These are phyloP conservation scores for Panonychus citri DNA, from an alignment of 1,140 invertebrate genomes.

Conservation along the genomic window DNA sequence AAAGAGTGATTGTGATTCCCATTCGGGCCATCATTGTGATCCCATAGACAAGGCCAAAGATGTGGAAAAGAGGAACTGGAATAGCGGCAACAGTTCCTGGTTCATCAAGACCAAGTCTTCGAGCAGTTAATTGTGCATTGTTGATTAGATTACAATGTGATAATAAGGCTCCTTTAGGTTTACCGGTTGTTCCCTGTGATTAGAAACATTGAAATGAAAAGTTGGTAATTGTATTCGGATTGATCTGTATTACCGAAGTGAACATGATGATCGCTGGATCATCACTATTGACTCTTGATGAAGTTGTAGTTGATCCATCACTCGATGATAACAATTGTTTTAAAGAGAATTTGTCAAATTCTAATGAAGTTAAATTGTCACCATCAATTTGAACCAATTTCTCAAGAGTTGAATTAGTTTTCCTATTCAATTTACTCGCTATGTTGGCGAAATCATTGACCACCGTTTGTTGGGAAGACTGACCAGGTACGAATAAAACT, in stretches of 20 bases:
- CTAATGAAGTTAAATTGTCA: too few species aligned
- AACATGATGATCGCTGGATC: constrained; percentile 12
- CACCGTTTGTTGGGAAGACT: constrained; percentile 3
- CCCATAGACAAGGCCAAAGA: constrained; percentile 52
- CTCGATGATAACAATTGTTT: too few species aligned
- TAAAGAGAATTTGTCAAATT: too few species aligned
- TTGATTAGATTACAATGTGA: constrained; percentile 65
- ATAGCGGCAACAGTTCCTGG: constrained; percentile 32
- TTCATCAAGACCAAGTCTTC: constrained; percentile 27
- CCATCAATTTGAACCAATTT: neutral
- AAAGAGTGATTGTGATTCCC: neutral
- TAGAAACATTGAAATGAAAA: neutral
- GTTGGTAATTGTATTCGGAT: neutral
- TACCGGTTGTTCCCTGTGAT: constrained; percentile 46
- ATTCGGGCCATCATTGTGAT: constrained; percentile 24
- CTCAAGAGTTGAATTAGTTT: neutral
- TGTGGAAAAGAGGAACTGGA: constrained; percentile 79
- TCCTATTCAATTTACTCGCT: neutral
- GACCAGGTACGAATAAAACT: constrained; percentile 9
- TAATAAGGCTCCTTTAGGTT: constrained; percentile 61
- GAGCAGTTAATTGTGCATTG: constrained; percentile 43
- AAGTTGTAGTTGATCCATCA: too few species aligned
- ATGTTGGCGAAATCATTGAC: constrained; percentile 8
- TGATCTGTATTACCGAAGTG: constrained; percentile 2
- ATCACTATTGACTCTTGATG: constrained; percentile 1